These are phyloP conservation scores for Craniophora ligustri DNA, from an alignment of 2,888 invertebrate species.

Conservation along the genomic window DNA sequence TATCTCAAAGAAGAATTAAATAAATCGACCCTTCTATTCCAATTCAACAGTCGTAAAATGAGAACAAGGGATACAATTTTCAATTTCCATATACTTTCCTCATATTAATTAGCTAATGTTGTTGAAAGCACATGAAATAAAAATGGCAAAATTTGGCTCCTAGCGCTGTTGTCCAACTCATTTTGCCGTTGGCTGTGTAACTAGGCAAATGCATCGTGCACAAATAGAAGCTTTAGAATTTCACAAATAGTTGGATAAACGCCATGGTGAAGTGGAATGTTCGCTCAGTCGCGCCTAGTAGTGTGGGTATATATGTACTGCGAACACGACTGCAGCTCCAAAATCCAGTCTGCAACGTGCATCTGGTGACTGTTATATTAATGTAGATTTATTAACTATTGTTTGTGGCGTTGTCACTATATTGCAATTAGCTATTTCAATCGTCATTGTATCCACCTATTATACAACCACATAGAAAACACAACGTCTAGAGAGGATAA, in stretches of 20 bases:
- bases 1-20: too few relatives aligned
- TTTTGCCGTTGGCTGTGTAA: constrained; percentile 40
- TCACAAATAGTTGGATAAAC: constrained; percentile 55
- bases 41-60: neutral
- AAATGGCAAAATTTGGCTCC: constrained; percentile 33
- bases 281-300: constrained; percentile 23
- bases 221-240: constrained; percentile 50
- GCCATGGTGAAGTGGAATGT: constrained; percentile 46
- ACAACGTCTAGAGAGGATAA: too few relatives aligned
- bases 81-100: neutral
- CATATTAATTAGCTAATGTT: constrained; percentile 1
- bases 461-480: too few relatives aligned
- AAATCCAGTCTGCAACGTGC: constrained; percentile 9
- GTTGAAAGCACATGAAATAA: constrained; percentile 14
- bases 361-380: constrained; percentile 4
- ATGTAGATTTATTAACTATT: constrained; percentile 27
- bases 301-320: neutral
- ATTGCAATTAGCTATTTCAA: neutral
- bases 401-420: constrained; percentile 1
- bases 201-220: constrained; percentile 46
- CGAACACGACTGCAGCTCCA: constrained; percentile 1
- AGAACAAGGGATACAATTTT: neutral
- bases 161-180: constrained; percentile 38
- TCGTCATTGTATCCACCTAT: neutral
- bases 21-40: neutral